Evolutionary conservation across 2,888 invertebrate species (phyloP), one percentile per base, ranked within the genome.

Genomic region (Microchrysa polita): DNA sequence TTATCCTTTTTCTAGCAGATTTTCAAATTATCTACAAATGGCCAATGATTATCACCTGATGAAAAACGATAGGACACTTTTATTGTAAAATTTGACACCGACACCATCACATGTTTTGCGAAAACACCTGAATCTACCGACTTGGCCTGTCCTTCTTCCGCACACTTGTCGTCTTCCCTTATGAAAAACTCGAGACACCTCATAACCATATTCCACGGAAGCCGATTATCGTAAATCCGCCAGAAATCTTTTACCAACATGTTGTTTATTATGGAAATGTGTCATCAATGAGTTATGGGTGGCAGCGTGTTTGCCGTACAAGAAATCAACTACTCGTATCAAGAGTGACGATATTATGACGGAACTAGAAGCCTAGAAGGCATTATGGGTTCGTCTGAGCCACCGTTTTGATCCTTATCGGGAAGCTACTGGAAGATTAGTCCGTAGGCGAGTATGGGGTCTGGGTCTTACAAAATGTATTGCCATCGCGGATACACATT

Each of bases 221-320:
- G 69, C 42, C 55, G 69, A 69, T 69, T 69, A 69, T 34, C 23
- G 69, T 69, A 55, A 69, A 69, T 69, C 69, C 69, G 57, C 40
- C 48, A 69, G 69, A 69, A 69, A 69, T 57, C 69, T 69, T 55
- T 53, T 57, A 40, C 69, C 55, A 23, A 69, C 57, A 55, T 57
- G 69, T 69, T 69, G 69, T 57, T 69, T 57, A 69, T 69, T 55
- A 69, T 69, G 69, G 69, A 69, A 69, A 69, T 69, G 69, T 69
- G 69, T 69, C 69, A 55, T 69, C 69, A 55, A 55, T 69, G 69
- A 69, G 55, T 69, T 69, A 69, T 69, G 69, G 20, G 57, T 40
- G 22, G 18, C 57, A 69, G 34, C 27, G 44, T 16, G 34, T 14
- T 61, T n/a, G 14, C 34, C 16, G n/a, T n/a, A n/a, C n/a, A 12